A percentile compares a stretch with the other conserved stretches of the same genome.
These are phyloP conservation scores for Heliconius nattereri DNA, from an alignment of 1,140 invertebrate genomes.

Conservation along the genomic window DNA sequence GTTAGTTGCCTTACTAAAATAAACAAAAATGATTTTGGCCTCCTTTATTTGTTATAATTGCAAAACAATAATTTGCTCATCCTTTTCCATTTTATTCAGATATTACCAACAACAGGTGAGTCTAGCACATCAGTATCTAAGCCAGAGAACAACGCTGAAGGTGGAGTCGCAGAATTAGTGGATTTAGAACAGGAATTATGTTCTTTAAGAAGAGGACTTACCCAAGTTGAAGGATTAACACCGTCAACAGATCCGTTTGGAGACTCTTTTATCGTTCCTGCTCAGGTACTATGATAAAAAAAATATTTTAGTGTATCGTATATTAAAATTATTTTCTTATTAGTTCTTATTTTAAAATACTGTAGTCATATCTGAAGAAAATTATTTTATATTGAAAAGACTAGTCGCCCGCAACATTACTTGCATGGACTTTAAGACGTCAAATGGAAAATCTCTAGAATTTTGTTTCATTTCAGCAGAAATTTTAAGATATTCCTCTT, in stretches of 20 bases:
- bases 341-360: too few relatives aligned
- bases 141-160: slow-evolving; percentile 52
- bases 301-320: not conserved
- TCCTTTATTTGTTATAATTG: not conserved
- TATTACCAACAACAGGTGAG: slow-evolving; percentile 50
- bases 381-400: too few relatives aligned
- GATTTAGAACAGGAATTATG: slow-evolving; percentile 96
- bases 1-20: too few relatives aligned
- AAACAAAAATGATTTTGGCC: too few relatives aligned
- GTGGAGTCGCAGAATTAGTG: slow-evolving; percentile 90
- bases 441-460: too few relatives aligned
- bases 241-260: slow-evolving; percentile 91
- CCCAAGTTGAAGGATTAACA: slow-evolving; percentile 92
- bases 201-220: slow-evolving; percentile 92
- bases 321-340: too few relatives aligned
- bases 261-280: slow-evolving; percentile 87
- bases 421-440: too few relatives aligned
- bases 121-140: slow-evolving; percentile 49
- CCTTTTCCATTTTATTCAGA: slow-evolving; percentile 44
- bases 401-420: too few relatives aligned
- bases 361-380: too few relatives aligned
- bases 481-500: too few relatives aligned
- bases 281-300: slow-evolving; percentile 46
- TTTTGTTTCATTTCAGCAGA: too few relatives aligned
- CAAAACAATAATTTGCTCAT: not conserved